Conservation (phyloP, 2,797 vertebrate genomes). For the Hydrolagus colliei region DNA sequence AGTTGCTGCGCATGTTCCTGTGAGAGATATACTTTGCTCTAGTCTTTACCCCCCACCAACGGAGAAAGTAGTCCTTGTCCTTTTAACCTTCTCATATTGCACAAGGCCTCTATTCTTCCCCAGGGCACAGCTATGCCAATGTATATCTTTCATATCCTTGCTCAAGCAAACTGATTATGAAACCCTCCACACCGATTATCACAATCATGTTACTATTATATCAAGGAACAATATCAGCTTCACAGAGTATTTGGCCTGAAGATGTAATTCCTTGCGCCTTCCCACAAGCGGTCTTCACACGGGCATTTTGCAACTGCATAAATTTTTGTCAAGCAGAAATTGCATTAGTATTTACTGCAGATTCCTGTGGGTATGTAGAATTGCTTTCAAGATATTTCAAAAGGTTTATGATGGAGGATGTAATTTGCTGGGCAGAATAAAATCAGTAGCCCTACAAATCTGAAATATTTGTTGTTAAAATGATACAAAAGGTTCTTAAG, state of each 20-base stretch:
- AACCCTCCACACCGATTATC: neutral
- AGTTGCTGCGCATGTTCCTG: too few species aligned
- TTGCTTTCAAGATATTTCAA: neutral
- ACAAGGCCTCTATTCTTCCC: too few species aligned
- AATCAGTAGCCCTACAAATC: neutral
- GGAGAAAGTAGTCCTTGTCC: too few species aligned
- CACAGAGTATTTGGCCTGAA: neutral
- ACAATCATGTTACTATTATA: neutral
- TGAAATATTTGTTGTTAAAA: neutral
- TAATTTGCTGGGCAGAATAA: neutral
- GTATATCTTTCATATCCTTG: neutral
- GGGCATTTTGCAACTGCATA: neutral
- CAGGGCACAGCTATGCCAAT: too few species aligned
- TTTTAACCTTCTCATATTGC: too few species aligned
- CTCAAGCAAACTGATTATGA: neutral
- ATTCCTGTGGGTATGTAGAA: neutral
- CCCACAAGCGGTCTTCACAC: neutral
- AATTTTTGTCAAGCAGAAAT: neutral
- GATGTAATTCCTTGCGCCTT: neutral
- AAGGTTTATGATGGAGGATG: neutral
- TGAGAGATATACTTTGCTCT: too few species aligned
- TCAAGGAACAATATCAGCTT: neutral
- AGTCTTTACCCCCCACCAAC: too few species aligned
- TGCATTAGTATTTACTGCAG: neutral
- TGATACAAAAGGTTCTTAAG: neutral